These are phyloP conservation scores for Tinea pellionella DNA, from an alignment of 2,888 invertebrate species.

Conservation along the genomic window DNA sequence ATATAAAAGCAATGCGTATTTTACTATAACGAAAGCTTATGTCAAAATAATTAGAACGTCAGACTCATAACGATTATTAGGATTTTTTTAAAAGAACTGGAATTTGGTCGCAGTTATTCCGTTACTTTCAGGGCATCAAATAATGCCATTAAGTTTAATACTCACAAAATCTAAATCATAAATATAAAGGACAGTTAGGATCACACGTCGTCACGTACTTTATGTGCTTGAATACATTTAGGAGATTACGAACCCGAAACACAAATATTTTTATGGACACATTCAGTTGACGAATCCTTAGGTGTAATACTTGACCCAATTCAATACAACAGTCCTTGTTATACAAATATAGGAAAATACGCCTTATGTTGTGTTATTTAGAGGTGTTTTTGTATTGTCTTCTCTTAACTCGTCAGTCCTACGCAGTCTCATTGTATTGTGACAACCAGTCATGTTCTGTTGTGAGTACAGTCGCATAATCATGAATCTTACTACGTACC, in stretches of 20 bases:
- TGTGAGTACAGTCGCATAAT: conserved; percentile 6
- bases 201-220: background rate
- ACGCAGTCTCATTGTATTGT: conserved; percentile 5
- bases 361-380: background rate
- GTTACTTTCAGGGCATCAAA: too few species aligned
- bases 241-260: background rate
- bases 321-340: background rate
- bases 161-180: too few species aligned
- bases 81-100: too few species aligned
- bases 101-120: too few species aligned
- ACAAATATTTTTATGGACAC: conserved; percentile 1
- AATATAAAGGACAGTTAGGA: background rate
- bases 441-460: background rate
- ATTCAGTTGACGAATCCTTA: background rate
- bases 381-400: conserved; percentile 15
- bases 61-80: too few species aligned
- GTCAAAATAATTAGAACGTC: too few species aligned
- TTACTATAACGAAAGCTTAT: too few species aligned
- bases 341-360: conserved; percentile 12
- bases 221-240: background rate
- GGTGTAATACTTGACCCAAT: conserved; percentile 5
- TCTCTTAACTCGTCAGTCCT: conserved; percentile 10
- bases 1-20: too few species aligned
- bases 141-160: too few species aligned
- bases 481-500: background rate